Conservation (phyloP, 92 coral and sea anemone genomes). For the Blastomussa wellsi region DNA sequence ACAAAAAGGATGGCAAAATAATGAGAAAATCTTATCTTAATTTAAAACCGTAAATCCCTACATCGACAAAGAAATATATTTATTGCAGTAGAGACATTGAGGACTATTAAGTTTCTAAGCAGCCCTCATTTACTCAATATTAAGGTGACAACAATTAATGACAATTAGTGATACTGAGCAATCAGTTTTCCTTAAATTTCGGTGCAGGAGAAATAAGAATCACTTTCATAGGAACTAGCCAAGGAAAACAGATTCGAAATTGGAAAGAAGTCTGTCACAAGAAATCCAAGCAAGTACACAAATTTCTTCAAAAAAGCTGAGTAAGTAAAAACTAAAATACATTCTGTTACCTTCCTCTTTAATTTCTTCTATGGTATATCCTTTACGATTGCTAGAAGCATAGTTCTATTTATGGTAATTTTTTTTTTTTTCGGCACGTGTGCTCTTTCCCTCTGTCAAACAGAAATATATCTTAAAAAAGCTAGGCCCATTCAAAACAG, state of each 20-base stretch:
- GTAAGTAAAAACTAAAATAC: no score
- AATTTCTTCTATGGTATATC: no score
- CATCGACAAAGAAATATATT: not conserved
- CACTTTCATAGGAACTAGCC: slow-evolving; percentile 8
- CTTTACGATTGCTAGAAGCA: no score
- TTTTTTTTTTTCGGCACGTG: no score
- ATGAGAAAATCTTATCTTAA: not conserved
- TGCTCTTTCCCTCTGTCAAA: no score
- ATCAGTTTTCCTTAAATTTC: not conserved
- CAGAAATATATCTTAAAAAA: no score
- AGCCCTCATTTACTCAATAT: not conserved
- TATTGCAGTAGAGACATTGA: not conserved
- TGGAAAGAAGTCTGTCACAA: not conserved
- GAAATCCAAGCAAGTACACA: not conserved
- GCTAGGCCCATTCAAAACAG: no score
- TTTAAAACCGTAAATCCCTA: not conserved
- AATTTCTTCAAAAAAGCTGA: no score
- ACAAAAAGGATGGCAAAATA: not conserved
- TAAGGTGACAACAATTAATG: not conserved
- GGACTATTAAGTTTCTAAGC: not conserved
- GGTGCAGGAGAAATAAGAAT: not conserved
- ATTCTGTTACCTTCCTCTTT: no score
- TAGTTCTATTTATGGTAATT: no score
- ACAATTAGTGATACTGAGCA: not conserved
- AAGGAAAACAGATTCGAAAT: slow-evolving; percentile 9